Evolutionary conservation across 1,140 invertebrate species (phyloP).

Genomic region (Steinernema feltiae): DNA sequence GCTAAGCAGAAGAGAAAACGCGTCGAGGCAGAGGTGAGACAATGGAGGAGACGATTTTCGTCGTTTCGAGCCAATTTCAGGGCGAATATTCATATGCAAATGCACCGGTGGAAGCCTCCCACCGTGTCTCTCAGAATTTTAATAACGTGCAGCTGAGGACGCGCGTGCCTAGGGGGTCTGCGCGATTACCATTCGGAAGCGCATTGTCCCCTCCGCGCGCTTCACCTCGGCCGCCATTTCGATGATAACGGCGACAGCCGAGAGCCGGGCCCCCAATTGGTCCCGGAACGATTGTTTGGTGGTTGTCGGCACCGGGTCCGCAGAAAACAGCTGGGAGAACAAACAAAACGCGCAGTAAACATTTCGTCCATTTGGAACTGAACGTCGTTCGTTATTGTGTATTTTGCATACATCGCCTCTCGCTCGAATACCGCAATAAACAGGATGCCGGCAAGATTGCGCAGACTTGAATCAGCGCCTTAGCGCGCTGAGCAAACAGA

Average conservation of each 20-base stretch:
- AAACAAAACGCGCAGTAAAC: neutral
- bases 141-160: constrained; percentile 2
- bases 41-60: too few species aligned
- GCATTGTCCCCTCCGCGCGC: too few species aligned
- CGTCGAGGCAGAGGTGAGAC: too few species aligned
- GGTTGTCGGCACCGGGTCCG: neutral
- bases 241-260: neutral
- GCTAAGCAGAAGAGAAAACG: too few species aligned
- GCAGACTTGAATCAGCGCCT: neutral
- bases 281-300: neutral
- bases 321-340: constrained; percentile 11
- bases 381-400: neutral
- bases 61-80: neutral
- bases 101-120: neutral
- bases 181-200: too few species aligned
- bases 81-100: constrained; percentile 5
- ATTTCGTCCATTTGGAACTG: constrained; percentile 6
- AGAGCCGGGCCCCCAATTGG: neutral
- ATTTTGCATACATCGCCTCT: neutral
- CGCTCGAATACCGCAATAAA: neutral
- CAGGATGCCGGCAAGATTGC: neutral
- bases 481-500: neutral
- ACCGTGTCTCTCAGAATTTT: neutral
- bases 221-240: neutral
- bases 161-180: too few species aligned